Conservation (phyloP, 2,888 invertebrate species). For the Eristalis pertinax region DNA sequence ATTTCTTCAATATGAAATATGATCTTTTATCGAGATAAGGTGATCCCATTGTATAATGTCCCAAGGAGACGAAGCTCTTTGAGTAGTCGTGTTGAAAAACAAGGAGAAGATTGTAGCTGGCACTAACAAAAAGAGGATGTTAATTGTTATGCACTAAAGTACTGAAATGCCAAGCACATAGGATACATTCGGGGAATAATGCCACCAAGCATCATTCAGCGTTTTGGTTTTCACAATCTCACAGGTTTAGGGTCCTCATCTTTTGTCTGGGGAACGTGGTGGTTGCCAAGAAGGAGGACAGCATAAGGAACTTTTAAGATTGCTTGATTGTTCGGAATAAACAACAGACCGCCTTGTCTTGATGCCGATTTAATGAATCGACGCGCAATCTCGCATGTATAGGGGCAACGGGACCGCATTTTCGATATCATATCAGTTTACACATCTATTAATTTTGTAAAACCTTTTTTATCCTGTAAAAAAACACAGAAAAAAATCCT, state of each 20-base stretch:
- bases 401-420: constrained; percentile 64
- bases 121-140: constrained; percentile 70
- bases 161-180: constrained; percentile 62
- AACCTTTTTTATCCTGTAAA: background rate
- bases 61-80: constrained; percentile 64
- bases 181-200: constrained; percentile 63
- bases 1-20: constrained; percentile 62
- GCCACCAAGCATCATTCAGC: constrained; percentile 36
- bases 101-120: constrained; percentile 66
- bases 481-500: background rate
- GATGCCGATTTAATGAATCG: constrained; percentile 71
- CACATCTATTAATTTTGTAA: constrained; percentile 58
- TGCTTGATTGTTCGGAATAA: constrained; percentile 71
- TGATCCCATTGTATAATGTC: constrained; percentile 67
- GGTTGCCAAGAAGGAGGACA: constrained; percentile 61
- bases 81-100: constrained; percentile 39
- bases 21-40: constrained; percentile 72
- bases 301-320: constrained; percentile 66
- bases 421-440: constrained; percentile 68
- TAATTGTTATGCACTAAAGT: constrained; percentile 62
- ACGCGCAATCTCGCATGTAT: constrained; percentile 63
- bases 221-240: background rate
- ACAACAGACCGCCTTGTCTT: constrained; percentile 73
- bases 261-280: constrained; percentile 26
- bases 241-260: constrained; percentile 32